Percentiles rank a stretch among this genome's conserved stretches.
Conservation (phyloP, 2,797 vertebrate genomes). For the Acanthis flammea region DNA sequence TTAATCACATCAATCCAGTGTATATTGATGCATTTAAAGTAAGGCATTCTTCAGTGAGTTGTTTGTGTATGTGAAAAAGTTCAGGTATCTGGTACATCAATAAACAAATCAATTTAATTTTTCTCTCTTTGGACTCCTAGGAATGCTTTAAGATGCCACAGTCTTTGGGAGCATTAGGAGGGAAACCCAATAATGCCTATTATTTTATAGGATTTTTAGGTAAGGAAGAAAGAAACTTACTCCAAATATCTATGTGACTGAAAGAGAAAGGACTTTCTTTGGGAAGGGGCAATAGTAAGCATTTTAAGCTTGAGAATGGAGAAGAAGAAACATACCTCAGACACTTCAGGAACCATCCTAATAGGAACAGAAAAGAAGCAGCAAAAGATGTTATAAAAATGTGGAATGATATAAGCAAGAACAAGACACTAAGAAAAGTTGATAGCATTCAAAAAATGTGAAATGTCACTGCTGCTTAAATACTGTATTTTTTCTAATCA, state of each 20-base stretch:
- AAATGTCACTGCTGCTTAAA: not conserved
- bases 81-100: not conserved
- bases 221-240: slow-evolving; percentile 71
- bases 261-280: not conserved
- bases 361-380: not conserved
- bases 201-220: slow-evolving; percentile 91
- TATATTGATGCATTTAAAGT: slow-evolving; percentile 87
- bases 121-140: slow-evolving; percentile 73
- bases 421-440: not conserved
- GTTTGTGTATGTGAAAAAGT: not conserved
- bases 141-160: slow-evolving; percentile 92
- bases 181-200: slow-evolving; percentile 90
- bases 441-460: not conserved
- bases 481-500: not conserved
- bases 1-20: slow-evolving; percentile 88
- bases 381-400: not conserved
- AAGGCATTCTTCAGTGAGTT: not conserved
- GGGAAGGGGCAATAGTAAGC: not conserved
- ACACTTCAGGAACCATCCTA: not conserved
- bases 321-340: not conserved
- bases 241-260: not conserved
- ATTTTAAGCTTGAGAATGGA: not conserved
- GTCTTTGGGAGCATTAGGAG: slow-evolving; percentile 87
- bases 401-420: not conserved
- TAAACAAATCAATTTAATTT: slow-evolving; percentile 7